Percentiles rank a stretch among this genome's conserved stretches.
Conservation (phyloP, 2,113 vertebrate species). For the Excalfactoria chinensis region DNA sequence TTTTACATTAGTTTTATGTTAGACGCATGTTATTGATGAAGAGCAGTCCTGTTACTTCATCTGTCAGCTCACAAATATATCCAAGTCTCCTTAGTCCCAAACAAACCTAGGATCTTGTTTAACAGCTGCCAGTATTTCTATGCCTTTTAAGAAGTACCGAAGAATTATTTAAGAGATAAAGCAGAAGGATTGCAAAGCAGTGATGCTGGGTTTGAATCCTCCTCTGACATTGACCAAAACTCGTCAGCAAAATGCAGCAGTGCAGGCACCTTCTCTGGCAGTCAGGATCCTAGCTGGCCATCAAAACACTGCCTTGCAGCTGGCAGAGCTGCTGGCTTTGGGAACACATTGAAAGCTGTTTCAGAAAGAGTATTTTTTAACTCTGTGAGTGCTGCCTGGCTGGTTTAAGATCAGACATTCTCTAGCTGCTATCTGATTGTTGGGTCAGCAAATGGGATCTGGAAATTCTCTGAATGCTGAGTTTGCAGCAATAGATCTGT, state of each 20-base stretch:
- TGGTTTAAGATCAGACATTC: background rate
- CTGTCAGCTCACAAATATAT: rapidly evolving
- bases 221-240: background rate
- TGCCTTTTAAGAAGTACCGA: background rate
- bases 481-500: background rate
- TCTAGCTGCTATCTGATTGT: background rate
- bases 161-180: background rate
- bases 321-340: background rate
- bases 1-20: background rate
- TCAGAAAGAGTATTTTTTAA: background rate
- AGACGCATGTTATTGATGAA: background rate
- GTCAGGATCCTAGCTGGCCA: background rate
- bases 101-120: background rate
- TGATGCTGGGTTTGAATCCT: background rate
- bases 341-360: background rate
- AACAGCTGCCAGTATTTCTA: background rate
- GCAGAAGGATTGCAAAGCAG: background rate
- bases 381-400: background rate
- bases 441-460: background rate
- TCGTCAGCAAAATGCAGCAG: background rate
- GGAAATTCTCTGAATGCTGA: background rate
- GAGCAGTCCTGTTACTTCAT: background rate
- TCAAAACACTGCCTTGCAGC: background rate
- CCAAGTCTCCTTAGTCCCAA: background rate
- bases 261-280: background rate